These are phyloP conservation scores for Sarcoramphus papa DNA, from an alignment of 2,797 vertebrate species.

Conservation along the genomic window DNA sequence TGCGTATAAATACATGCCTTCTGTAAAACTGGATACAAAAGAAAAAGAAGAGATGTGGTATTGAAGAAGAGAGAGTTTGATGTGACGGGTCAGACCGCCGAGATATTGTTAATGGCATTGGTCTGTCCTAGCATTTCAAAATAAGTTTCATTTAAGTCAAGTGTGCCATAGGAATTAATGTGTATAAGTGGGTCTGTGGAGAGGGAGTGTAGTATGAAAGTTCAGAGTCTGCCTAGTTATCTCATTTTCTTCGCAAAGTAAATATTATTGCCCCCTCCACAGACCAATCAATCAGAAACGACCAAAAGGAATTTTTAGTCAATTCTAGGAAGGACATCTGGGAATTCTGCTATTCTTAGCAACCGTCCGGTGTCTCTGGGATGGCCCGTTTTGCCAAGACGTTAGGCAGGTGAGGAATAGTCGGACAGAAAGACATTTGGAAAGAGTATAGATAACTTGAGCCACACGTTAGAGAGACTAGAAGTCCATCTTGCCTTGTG, in stretches of 20 bases:
- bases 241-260: not conserved
- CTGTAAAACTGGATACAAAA: not conserved
- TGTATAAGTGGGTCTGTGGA: not conserved
- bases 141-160: not conserved
- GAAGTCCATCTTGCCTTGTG: not conserved
- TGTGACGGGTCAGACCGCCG: not conserved
- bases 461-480: not conserved
- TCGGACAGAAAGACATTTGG: not conserved
- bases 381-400: not conserved
- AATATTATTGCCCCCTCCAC: not conserved
- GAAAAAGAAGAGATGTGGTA: not conserved
- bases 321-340: not conserved
- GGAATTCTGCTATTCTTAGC: not conserved
- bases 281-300: not conserved
- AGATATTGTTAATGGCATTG: not conserved
- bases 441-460: not conserved
- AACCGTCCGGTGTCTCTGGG: fast-evolving
- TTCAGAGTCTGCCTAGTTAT: not conserved
- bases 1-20: not conserved
- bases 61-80: not conserved
- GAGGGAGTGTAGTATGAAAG: not conserved
- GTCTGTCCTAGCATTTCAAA: not conserved
- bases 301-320: not conserved
- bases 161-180: not conserved
- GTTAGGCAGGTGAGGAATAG: not conserved